These are phyloP conservation scores for Tonatia bakeri DNA, from an alignment of 2,113 vertebrate genomes.

Conservation along the genomic window DNA sequence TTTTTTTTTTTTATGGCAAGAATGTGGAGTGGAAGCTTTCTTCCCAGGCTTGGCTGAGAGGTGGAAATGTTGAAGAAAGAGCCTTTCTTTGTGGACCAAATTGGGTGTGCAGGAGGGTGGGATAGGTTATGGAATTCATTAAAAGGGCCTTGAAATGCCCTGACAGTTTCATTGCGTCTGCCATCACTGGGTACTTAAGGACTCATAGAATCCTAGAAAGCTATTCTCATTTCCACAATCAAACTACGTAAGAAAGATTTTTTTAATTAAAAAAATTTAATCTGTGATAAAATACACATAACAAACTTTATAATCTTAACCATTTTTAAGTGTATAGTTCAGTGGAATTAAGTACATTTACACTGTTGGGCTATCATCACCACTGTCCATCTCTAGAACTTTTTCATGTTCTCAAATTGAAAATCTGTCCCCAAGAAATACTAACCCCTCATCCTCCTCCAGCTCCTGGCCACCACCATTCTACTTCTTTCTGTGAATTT, in stretches of 20 bases:
- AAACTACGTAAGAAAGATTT: background rate
- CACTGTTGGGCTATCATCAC: background rate
- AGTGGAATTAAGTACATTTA: background rate
- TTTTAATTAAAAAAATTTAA: background rate
- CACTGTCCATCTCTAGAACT: background rate
- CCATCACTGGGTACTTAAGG: background rate
- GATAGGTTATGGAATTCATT: background rate
- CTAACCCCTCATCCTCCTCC: background rate
- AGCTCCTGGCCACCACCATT: background rate
- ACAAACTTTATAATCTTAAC: background rate
- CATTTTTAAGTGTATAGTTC: background rate
- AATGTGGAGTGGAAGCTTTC: background rate
- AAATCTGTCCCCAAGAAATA: background rate
- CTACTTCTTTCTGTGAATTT: background rate
- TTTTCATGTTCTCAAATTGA: background rate
- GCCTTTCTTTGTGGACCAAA: background rate
- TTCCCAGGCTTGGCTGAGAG: background rate
- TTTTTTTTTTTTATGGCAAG: background rate
- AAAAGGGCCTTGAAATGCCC: background rate
- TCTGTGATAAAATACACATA: background rate
- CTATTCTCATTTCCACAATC: background rate
- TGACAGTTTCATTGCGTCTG: background rate
- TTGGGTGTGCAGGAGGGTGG: background rate
- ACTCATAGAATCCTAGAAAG: background rate
- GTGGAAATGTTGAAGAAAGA: background rate